phyloP scores from a whole-genome alignment of 1,140 invertebrate species.

The Cephus cinctus region DNA sequence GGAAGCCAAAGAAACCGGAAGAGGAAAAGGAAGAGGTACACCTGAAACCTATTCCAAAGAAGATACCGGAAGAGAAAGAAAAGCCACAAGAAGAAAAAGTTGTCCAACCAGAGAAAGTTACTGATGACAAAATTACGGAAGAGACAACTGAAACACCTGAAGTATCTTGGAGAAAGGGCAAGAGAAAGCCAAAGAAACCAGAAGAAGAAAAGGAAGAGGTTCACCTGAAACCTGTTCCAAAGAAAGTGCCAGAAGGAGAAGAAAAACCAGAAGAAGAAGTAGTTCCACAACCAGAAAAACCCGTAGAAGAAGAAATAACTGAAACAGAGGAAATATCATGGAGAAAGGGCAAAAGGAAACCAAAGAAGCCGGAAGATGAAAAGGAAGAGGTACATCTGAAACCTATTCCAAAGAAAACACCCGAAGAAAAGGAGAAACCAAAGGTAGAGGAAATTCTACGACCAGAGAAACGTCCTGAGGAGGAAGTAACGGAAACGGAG shows the following conservation, averaged over 20 bases:
- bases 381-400: conserved; percentile 29
- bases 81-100: conserved; percentile 34
- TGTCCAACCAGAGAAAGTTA: conserved; percentile 9
- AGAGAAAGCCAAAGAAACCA: conserved; percentile 22
- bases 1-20: conserved; percentile 30
- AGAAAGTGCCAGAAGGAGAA: conserved; percentile 12
- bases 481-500: conserved; percentile 24
- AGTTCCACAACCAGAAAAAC: conserved; percentile 18
- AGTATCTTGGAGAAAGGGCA: conserved; percentile 24
- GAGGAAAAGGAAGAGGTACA: conserved; percentile 37
- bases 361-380: conserved; percentile 31
- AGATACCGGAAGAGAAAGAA: conserved; percentile 29
- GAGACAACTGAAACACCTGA: conserved; percentile 23
- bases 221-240: conserved; percentile 12
- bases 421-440: conserved; percentile 28
- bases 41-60: conserved; percentile 41
- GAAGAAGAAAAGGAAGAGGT: conserved; percentile 20
- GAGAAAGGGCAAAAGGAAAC: conserved; percentile 14
- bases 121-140: conserved; percentile 16
- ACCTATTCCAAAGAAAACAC: conserved; percentile 25
- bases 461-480: background rate
- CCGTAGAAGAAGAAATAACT: conserved; percentile 33
- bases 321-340: conserved; percentile 34
- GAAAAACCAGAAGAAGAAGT: conserved; percentile 22
- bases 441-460: conserved; percentile 18